These are phyloP conservation scores for Carassius gibelio DNA, from an alignment of 2,113 vertebrate species.

Conservation along the genomic window DNA sequence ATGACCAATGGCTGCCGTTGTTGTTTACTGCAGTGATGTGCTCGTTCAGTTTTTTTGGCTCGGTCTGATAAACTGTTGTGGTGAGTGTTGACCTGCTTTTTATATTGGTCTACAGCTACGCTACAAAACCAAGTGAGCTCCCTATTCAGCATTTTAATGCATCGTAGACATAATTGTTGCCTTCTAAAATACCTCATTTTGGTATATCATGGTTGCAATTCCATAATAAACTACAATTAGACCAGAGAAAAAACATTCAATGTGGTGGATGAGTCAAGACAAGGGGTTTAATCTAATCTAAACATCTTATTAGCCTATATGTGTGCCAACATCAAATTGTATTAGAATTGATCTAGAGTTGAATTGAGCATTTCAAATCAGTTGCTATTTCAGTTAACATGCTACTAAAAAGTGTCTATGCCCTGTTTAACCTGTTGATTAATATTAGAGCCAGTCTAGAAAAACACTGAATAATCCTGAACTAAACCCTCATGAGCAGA, in stretches of 20 bases:
- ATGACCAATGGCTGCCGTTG: not conserved
- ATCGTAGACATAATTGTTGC: not conserved
- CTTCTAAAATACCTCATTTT: not conserved
- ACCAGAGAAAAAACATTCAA: not conserved
- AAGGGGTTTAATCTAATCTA: not conserved
- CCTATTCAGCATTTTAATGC: not conserved
- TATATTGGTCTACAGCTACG: not conserved
- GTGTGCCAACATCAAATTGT: not conserved
- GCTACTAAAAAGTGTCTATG: not conserved
- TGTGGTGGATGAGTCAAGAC: not conserved
- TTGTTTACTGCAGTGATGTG: not conserved
- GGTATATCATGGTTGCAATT: not conserved
- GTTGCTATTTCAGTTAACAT: not conserved
- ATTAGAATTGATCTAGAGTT: not conserved
- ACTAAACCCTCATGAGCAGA: slow-evolving; percentile 24
- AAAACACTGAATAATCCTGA: slow-evolving; percentile 2
- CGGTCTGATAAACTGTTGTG: not conserved
- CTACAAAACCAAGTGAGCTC: not conserved
- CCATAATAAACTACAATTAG: not conserved
- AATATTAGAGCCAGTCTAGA: not conserved
- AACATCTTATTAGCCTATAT: not conserved
- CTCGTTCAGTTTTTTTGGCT: not conserved
- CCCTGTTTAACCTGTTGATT: slow-evolving; percentile 6
- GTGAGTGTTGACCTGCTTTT: not conserved
- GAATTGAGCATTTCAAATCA: not conserved